Percentiles rank a stretch among this genome's conserved stretches.
phyloP scores from a whole-genome alignment of 1,140 invertebrate genomes.

The Drosophila cardini region DNA sequence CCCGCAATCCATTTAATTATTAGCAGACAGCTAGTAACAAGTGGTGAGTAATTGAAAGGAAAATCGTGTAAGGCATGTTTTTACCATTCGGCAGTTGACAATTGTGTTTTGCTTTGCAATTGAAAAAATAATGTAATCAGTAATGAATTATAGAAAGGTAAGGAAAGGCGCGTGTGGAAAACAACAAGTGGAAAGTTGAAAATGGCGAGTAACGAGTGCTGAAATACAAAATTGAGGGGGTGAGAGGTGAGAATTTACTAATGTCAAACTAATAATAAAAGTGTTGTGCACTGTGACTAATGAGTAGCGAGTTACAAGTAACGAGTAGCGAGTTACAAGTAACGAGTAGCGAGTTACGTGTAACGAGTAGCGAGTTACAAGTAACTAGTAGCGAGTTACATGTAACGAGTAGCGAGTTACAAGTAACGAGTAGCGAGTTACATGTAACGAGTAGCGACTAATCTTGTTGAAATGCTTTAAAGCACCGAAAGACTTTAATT shows the following conservation, averaged over 20 bases:
- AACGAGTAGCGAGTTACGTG: background rate
- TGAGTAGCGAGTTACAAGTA: background rate
- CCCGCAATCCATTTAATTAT: conserved; percentile 5
- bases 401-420: background rate
- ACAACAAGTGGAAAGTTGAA: too few species aligned
- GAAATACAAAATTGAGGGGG: background rate
- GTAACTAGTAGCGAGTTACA: background rate
- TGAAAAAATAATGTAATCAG: background rate
- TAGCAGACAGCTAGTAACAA: background rate
- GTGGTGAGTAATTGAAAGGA: conserved; percentile 37
- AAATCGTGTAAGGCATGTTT: conserved; percentile 41
- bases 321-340: background rate
- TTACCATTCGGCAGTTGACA: background rate
- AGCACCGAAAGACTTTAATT: background rate
- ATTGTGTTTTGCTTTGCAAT: background rate
- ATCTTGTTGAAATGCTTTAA: too few species aligned
- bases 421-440: background rate
- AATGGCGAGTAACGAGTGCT: background rate
- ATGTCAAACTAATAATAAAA: background rate
- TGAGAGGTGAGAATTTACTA: background rate
- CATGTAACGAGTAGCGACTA: background rate
- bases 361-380: background rate
- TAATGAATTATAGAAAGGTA: background rate
- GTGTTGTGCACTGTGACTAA: too few species aligned
- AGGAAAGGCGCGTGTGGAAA: background rate